These are phyloP conservation scores for Drosophila barbarae DNA, from an alignment of 2,888 invertebrate genomes.

Conservation along the genomic window DNA sequence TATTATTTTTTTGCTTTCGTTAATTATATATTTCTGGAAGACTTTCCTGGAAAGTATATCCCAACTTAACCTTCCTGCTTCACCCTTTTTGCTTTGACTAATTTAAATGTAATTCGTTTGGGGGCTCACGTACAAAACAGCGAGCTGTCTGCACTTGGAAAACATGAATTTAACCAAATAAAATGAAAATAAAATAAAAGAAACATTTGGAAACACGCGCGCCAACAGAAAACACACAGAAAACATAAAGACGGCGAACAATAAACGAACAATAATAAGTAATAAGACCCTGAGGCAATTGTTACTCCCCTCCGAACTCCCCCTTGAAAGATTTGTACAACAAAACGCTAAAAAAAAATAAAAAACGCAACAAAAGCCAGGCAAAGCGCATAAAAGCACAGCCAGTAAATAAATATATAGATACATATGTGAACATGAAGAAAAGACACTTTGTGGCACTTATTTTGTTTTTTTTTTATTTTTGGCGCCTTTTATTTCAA, in stretches of 20 bases:
- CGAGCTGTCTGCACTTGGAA: constrained; percentile 46
- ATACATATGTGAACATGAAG: constrained; percentile 27
- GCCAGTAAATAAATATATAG: constrained; percentile 26
- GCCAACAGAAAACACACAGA: constrained; percentile 37
- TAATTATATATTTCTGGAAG: too few species aligned
- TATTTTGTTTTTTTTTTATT: constrained; percentile 5
- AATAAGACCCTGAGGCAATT: constrained; percentile 47
- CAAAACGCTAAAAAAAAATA: constrained; percentile 19
- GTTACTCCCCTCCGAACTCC: constrained; percentile 4
- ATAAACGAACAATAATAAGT: constrained; percentile 50
- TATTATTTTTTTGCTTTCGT: too few species aligned
- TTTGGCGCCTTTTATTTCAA: constrained; percentile 29
- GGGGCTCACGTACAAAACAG: constrained; percentile 45
- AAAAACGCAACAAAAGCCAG: constrained; percentile 25
- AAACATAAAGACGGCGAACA: constrained; percentile 35
- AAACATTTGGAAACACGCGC: constrained; percentile 32
- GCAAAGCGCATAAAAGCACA: constrained; percentile 28
- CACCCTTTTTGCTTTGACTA: constrained; percentile 41
- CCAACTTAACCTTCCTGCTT: constrained; percentile 1
- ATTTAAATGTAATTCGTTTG: constrained; percentile 64
- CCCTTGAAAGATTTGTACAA: constrained; percentile 32
- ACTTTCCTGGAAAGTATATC: constrained; percentile 8
- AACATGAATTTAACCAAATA: constrained; percentile 59
- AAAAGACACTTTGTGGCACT: constrained; percentile 33
- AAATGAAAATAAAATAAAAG: constrained; percentile 26